Conservation (phyloP, 2,888 invertebrate species). For the Platycnemis pennipes region DNA sequence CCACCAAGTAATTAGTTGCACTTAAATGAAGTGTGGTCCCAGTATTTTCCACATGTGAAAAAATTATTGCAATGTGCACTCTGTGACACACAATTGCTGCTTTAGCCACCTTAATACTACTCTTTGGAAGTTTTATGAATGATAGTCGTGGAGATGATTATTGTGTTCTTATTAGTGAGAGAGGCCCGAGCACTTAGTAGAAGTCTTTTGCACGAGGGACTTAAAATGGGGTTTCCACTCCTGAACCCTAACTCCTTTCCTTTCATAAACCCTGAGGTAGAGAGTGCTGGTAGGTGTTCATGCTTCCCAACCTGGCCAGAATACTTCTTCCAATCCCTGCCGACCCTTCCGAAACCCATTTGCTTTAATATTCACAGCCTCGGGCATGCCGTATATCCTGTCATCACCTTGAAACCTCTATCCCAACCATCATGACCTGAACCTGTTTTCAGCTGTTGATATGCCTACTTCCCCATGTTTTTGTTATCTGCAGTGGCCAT, state of each 20-base stretch:
- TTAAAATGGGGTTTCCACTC: slow-evolving; percentile 19
- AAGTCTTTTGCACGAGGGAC: not conserved
- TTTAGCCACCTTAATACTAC: too few species aligned
- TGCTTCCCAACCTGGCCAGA: slow-evolving; percentile 63
- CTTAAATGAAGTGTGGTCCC: too few species aligned
- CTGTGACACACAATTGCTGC: too few species aligned
- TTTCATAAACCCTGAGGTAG: slow-evolving; percentile 33
- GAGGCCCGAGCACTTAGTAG: too few species aligned
- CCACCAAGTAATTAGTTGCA: too few species aligned
- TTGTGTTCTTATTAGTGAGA: too few species aligned
- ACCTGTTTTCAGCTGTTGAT: slow-evolving; percentile 62
- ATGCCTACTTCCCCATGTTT: slow-evolving; percentile 46
- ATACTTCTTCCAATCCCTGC: slow-evolving; percentile 29
- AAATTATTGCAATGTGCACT: too few species aligned
- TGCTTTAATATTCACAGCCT: slow-evolving; percentile 66
- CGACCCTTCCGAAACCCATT: not conserved
- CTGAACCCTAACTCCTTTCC: not conserved
- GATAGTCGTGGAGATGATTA: too few species aligned
- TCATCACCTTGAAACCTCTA: slow-evolving; percentile 57
- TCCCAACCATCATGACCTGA: slow-evolving; percentile 40
- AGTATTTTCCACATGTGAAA: too few species aligned
- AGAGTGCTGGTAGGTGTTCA: slow-evolving; percentile 36
- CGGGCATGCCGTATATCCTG: slow-evolving; percentile 62
- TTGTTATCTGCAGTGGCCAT: slow-evolving; percentile 68
- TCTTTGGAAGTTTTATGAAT: too few species aligned